phyloP scores from a whole-genome alignment of 2,797 vertebrate genomes.

The Rhinichthys osculus region DNA sequence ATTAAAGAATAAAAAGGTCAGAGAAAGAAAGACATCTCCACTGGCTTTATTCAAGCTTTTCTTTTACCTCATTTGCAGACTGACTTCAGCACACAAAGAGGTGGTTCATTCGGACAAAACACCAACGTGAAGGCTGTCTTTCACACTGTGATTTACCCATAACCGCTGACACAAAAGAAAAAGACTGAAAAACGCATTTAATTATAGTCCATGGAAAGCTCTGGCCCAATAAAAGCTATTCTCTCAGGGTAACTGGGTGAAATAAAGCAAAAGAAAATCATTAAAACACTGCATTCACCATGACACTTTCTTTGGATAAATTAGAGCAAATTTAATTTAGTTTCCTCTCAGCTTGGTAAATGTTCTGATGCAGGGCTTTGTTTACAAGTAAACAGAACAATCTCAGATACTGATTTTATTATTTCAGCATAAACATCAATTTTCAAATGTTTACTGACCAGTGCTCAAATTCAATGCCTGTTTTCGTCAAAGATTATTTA shows the following conservation, averaged over 20 bases:
- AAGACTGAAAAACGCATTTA: conserved; percentile 45
- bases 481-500: not conserved
- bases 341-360: not conserved
- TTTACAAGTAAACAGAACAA: not conserved
- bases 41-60: conserved; percentile 38
- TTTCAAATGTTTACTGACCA: not conserved
- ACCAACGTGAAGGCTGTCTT: conserved; percentile 4
- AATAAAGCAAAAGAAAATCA: conserved; percentile 45
- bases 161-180: conserved; percentile 30
- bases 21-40: conserved; percentile 29
- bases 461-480: not conserved
- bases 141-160: not conserved
- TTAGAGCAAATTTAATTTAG: not conserved
- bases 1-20: conserved; percentile 44
- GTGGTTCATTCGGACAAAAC: conserved; percentile 27
- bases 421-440: not conserved
- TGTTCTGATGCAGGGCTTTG: not conserved
- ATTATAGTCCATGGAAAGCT: conserved; percentile 36
- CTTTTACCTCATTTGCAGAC: conserved; percentile 15
- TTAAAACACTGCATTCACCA: conserved; percentile 29
- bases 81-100: conserved; percentile 14
- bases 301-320: conserved; percentile 5
- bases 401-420: not conserved
- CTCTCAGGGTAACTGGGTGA: conserved; percentile 43
- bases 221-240: conserved; percentile 14